phyloP scores from a whole-genome alignment of 92 coral and sea anemone genomes.

The Blastomussa wellsi region DNA sequence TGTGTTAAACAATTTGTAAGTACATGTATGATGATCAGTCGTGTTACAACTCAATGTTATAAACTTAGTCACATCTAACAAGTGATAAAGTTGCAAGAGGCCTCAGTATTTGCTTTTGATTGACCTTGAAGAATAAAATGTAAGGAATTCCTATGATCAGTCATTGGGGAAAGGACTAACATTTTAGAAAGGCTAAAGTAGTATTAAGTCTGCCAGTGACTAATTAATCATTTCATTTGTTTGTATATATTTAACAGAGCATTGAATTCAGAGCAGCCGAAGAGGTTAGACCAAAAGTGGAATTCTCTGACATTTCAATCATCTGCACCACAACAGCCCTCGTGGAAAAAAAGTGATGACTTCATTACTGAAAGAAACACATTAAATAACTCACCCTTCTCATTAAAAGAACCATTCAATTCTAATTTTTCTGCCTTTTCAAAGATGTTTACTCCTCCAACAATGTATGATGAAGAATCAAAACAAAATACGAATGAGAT shows the following conservation, averaged over 20 bases:
- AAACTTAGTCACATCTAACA: background rate
- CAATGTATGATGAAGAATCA: background rate
- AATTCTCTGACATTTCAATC: slow-evolving; percentile 24
- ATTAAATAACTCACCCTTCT: background rate
- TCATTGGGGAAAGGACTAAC: background rate
- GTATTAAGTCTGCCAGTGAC: background rate
- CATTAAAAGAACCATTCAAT: background rate
- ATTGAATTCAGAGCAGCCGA: slow-evolving; percentile 21
- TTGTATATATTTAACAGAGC: background rate
- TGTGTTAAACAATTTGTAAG: no score
- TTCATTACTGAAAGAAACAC: background rate
- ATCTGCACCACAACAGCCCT: slow-evolving; percentile 10
- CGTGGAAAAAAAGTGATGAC: background rate
- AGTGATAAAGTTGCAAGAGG: background rate
- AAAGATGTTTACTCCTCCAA: background rate
- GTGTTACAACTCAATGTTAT: background rate
- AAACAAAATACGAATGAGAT: background rate
- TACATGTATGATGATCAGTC: background rate
- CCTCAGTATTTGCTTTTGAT: background rate
- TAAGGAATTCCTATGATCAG: background rate
- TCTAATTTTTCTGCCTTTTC: background rate
- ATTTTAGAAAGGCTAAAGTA: no score
- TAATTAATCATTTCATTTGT: background rate
- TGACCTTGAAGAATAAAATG: background rate
- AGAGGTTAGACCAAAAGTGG: slow-evolving; percentile 32